Evolutionary conservation across 2,888 invertebrate species (phyloP).

Genomic region (Rhodophaea formosa): DNA sequence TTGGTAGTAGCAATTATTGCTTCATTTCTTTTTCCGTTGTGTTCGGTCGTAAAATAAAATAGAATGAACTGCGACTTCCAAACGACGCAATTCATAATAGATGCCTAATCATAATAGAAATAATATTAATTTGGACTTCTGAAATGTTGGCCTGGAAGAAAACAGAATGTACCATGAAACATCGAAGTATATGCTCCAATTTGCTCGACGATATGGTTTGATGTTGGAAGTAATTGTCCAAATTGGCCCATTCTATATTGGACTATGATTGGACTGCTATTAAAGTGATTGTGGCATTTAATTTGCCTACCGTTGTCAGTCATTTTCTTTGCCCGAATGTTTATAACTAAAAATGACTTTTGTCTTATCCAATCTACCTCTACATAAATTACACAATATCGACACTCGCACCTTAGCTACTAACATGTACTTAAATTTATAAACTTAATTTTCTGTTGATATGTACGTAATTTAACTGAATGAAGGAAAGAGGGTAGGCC

Average conservation of each 20-base stretch:
- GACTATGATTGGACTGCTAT: neutral
- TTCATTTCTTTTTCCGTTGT: conserved; percentile 52
- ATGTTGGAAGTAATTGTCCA: conserved; percentile 3
- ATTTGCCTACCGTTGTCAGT: neutral
- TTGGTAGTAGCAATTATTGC: conserved; percentile 46
- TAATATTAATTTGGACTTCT: neutral
- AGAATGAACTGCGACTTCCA: conserved; percentile 42
- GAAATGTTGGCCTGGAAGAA: too few relatives aligned
- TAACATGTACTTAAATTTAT: too few relatives aligned
- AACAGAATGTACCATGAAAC: neutral
- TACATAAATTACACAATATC: too few relatives aligned
- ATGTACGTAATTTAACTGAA: too few relatives aligned
- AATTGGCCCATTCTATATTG: conserved; percentile 7
- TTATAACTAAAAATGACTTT: too few relatives aligned
- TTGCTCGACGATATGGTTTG: too few relatives aligned
- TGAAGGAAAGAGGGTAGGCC: too few relatives aligned
- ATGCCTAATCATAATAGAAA: conserved; percentile 17
- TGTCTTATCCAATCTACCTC: too few relatives aligned
- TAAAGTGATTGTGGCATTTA: conserved; percentile 9
- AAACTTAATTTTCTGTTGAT: too few relatives aligned
- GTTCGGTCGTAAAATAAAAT: conserved; percentile 47
- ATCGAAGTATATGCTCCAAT: conserved; percentile 10
- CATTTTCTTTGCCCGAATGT: neutral
- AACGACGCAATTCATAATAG: conserved; percentile 34
- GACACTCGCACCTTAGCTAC: too few relatives aligned